Conservation (phyloP, 1,140 invertebrate genomes). For the Zaprionus inermis region DNA sequence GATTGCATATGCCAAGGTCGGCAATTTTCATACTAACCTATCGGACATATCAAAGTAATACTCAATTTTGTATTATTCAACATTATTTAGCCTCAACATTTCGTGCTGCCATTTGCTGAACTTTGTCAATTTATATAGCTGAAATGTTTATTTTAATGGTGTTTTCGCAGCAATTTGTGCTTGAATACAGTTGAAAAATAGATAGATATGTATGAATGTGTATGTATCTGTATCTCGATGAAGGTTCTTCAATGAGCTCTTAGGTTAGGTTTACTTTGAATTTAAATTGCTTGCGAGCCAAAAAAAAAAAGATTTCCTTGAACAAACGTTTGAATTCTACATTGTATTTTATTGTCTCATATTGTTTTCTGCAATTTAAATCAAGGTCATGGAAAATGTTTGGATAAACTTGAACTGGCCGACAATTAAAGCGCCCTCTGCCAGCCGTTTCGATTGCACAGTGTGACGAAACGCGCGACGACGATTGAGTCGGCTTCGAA, state of each 20-base stretch:
- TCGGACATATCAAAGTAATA: neutral
- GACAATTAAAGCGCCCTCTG: conserved; percentile 48
- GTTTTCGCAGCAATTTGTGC: conserved; percentile 8
- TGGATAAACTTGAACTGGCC: conserved; percentile 59
- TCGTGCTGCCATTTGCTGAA: conserved; percentile 11
- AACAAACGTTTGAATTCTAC: conserved; percentile 34
- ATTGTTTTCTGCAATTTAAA: conserved; percentile 26
- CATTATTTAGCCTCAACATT: neutral
- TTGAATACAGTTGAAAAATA: conserved; percentile 5
- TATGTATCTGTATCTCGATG: conserved; percentile 9
- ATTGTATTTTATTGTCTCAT: neutral
- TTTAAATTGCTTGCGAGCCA: conserved; percentile 11
- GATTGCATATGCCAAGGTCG: neutral
- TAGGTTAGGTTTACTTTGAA: conserved; percentile 10
- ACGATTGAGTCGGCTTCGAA: conserved; percentile 6
- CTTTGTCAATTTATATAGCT: conserved; percentile 5
- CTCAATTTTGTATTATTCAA: conserved; percentile 2
- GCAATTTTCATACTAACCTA: neutral
- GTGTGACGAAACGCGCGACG: conserved; percentile 51
- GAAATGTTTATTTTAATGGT: conserved; percentile 3
- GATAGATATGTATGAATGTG: neutral
- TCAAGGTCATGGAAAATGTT: conserved; percentile 61
- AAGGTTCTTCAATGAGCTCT: conserved; percentile 40
- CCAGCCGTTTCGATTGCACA: conserved; percentile 26
- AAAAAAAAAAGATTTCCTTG: conserved; percentile 25